Conservation (phyloP, 1,140 invertebrate species). For the Hestina assimilis region DNA sequence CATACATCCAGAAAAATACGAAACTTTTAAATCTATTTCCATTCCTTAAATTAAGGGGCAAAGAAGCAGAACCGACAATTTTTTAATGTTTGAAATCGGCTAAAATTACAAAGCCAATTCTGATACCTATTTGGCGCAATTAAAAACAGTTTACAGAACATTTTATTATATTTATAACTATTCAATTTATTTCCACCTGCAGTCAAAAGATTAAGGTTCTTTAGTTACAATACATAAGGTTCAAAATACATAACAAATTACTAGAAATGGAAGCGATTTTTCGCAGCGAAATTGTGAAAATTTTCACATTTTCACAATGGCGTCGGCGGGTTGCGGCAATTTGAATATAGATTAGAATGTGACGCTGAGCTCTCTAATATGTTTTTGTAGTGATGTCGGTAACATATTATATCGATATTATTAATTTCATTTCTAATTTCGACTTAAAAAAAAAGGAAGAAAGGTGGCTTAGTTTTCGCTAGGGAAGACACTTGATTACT, state of each 20-base stretch:
- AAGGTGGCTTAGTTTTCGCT: too few species aligned
- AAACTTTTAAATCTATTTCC: too few species aligned
- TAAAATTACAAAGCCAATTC: too few species aligned
- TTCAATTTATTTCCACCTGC: conserved; percentile 7
- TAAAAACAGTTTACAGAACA: too few species aligned
- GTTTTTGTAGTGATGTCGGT: conserved; percentile 40
- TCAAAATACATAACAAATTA: conserved; percentile 14
- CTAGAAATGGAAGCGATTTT: conserved; percentile 35
- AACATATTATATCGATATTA: background rate
- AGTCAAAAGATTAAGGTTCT: background rate
- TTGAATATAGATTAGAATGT: conserved; percentile 74
- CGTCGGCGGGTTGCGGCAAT: conserved; percentile 57
- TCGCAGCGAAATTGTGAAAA: conserved; percentile 68
- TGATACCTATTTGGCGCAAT: too few species aligned
- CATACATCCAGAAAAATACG: too few species aligned
- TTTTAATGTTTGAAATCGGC: background rate
- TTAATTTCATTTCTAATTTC: background rate
- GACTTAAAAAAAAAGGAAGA: background rate
- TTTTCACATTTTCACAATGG: conserved; percentile 62
- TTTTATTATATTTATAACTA: conserved; percentile 3
- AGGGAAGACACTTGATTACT: too few species aligned
- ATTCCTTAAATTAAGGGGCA: too few species aligned
- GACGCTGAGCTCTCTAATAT: conserved; percentile 64
- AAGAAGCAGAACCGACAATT: too few species aligned
- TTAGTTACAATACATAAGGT: background rate